Base-by-base conservation (phyloP, 2,888 invertebrate genomes). In the Dryocosmus kuriphilus region DNA sequence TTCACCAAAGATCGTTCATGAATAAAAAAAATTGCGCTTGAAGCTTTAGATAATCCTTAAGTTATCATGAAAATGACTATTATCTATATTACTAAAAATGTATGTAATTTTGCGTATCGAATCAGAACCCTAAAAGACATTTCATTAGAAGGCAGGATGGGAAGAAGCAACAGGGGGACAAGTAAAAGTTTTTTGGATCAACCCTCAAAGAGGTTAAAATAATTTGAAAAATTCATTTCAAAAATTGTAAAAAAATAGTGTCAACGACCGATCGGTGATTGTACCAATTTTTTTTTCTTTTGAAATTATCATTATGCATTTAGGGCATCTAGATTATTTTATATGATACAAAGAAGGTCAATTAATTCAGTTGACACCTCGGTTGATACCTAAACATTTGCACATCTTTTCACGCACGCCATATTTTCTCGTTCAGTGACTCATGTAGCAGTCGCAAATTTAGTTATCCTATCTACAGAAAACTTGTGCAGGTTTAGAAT, bases 1-100 rank as follows among this genome's bases (percentile, higher is more conserved):
- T 81, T 76, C 78, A n/a, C 30, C 24, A 51, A 27, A 71, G 71
- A 71, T 71, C 67, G 41, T 67, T 71, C 30, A 30, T 4, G 11
- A 2, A 5, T 16, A 51, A n/a, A 30, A 19, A 19, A 24, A 30
- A 51, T 1, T 46, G 8, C 2, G 32, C 9, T 71, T 30, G 5
- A 9, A 71, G 24, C 46, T 71, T 51, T 30, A 24, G 24, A 41
- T 5, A 41, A 3, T 0, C 19, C n/a, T 35, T 22, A 19, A 8
- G 2, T 22, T 35, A 35, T 35, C n/a, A 62, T 75, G 5, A 80
- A 79, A 51, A 8, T 9, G 2, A 51, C 2, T 51, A 51, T 51
- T 51, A 9, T 51, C 9, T 9, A 51, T 0, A 9, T 8, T 3
- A 9, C 1, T 2, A n/a, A 2, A 51, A 51, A 9, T 16, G 14